phyloP scores from a whole-genome alignment of 2,113 vertebrate genomes.

The Zapus hudsonius region DNA sequence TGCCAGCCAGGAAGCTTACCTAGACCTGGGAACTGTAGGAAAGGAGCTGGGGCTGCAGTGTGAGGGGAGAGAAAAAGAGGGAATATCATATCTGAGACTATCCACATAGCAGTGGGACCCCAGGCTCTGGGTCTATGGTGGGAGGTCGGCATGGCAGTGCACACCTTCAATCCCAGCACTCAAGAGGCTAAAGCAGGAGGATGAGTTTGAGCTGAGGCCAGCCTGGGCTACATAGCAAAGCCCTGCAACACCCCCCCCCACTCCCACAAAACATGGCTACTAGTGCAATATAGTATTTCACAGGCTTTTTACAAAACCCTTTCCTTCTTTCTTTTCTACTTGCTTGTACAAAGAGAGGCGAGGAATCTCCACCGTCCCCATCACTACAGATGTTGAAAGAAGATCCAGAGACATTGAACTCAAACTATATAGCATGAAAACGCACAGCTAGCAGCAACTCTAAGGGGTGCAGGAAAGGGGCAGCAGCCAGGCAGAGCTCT shows the following conservation, averaged over 20 bases:
- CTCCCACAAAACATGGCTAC: neutral
- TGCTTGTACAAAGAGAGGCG: neutral
- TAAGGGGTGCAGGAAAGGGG: slow-evolving; percentile 1
- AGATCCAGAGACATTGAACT: neutral
- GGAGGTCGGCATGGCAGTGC: no score
- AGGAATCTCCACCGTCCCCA: neutral
- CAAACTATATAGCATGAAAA: neutral
- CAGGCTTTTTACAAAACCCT: neutral
- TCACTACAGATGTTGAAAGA: neutral
- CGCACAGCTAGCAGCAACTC: neutral
- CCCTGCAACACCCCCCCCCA: neutral
- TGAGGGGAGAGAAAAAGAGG: neutral
- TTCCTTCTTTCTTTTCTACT: neutral
- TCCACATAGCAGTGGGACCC: neutral
- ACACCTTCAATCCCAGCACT: neutral
- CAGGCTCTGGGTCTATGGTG: neutral
- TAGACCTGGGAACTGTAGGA: neutral
- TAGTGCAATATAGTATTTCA: neutral
- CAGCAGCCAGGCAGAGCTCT: neutral
- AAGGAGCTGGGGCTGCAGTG: neutral
- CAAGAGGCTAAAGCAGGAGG: neutral
- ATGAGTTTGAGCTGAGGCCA: neutral
- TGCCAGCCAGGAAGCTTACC: neutral
- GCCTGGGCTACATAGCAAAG: neutral
- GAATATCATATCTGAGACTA: neutral